phyloP scores from a whole-genome alignment of 2,888 invertebrate species.

The Leptogaster cylindrica region DNA sequence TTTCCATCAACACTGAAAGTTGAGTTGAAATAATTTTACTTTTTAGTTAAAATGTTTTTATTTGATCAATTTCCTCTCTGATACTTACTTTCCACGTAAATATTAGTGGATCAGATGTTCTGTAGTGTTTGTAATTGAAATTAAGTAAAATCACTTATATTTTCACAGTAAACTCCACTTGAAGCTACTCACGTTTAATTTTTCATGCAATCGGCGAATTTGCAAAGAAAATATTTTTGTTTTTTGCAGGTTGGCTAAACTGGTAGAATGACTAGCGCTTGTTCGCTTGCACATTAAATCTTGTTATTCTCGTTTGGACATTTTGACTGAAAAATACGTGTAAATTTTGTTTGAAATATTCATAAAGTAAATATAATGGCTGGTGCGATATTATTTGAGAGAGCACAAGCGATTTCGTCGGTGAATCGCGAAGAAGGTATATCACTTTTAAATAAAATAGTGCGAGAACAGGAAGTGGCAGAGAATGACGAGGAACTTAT shows the following conservation, averaged over 20 bases:
- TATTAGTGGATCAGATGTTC: no score
- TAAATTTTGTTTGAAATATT: conserved; percentile 18
- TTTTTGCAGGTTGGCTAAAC: conserved; percentile 49
- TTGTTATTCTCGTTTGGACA: conserved; percentile 26
- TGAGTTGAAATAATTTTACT: no score
- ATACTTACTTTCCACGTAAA: no score
- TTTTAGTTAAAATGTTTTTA: no score
- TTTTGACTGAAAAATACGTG: conserved; percentile 24
- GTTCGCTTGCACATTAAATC: conserved; percentile 47
- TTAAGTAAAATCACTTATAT: no score
- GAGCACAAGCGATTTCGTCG: conserved; percentile 77
- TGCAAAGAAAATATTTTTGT: no score
- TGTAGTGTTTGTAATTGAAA: no score
- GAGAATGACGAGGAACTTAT: conserved; percentile 90
- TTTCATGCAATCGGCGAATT: no score
- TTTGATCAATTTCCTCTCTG: no score
- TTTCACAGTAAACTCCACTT: no score
- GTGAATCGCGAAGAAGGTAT: conserved; percentile 78
- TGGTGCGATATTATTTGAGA: conserved; percentile 88
- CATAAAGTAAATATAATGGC: conserved; percentile 68
- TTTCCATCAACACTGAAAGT: no score
- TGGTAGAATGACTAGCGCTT: conserved; percentile 60
- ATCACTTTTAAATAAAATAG: conserved; percentile 77
- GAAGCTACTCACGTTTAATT: no score
- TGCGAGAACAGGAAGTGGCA: conserved; percentile 76